A percentile compares a stretch with the other conserved stretches of the same genome.
Conservation (phyloP, 2,888 invertebrate genomes). For the Elmis aenea region DNA sequence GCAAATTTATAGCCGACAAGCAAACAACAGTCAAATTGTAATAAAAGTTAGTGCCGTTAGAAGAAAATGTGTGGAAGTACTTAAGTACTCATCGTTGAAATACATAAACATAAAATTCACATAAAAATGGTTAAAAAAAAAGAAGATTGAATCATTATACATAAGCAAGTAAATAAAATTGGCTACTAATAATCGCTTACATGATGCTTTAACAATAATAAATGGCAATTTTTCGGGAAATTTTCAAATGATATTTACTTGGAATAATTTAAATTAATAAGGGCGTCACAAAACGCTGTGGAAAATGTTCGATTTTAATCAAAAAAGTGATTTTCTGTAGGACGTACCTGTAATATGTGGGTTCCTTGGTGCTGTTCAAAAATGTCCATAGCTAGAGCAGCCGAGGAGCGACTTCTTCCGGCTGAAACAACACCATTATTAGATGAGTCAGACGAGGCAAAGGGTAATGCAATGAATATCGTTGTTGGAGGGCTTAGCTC, state of each 20-base stretch:
- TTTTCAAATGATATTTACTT: slow-evolving; percentile 1
- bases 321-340: too few relatives aligned
- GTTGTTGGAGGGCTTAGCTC: slow-evolving; percentile 23
- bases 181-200: too few relatives aligned
- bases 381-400: slow-evolving; percentile 76
- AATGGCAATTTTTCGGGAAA: not conserved
- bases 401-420: slow-evolving; percentile 63
- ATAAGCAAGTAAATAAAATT: too few relatives aligned
- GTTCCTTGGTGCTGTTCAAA: slow-evolving; percentile 97
- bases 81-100: not conserved
- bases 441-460: slow-evolving; percentile 26
- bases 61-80: too few relatives aligned
- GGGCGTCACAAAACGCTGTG: not conserved
- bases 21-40: too few relatives aligned
- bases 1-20: too few relatives aligned
- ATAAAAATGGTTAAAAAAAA: not conserved
- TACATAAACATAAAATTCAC: not conserved
- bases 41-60: too few relatives aligned
- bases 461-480: slow-evolving; percentile 28
- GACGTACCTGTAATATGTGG: slow-evolving; percentile 87
- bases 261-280: slow-evolving; percentile 1
- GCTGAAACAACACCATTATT: slow-evolving; percentile 56
- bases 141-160: too few relatives aligned
- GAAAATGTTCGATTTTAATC: not conserved
- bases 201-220: too few relatives aligned